phyloP scores from a whole-genome alignment of 2,888 invertebrate species.

The Drosophila silvestris region DNA sequence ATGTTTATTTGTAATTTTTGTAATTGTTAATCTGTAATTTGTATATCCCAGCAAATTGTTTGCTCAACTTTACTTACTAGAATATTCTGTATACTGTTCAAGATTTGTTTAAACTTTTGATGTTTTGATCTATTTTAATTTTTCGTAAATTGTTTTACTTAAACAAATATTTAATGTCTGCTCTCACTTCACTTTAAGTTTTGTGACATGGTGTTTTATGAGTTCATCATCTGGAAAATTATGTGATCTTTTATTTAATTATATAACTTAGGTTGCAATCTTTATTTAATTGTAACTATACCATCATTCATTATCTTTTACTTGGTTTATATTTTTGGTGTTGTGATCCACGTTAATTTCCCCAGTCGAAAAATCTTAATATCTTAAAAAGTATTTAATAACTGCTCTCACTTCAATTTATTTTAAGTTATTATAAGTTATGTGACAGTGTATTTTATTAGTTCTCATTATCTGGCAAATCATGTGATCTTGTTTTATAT shows the following conservation, averaged over 20 bases:
- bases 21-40: neutral
- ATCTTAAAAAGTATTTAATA: neutral
- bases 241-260: conserved; percentile 45
- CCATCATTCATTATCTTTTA: conserved; percentile 9
- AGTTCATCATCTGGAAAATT: conserved; percentile 25
- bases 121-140: neutral
- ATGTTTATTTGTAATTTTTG: neutral
- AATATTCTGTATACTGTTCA: neutral
- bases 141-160: neutral
- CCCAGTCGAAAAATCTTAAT: neutral
- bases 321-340: neutral
- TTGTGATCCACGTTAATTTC: neutral
- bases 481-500: conserved; percentile 47
- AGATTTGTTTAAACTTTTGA: neutral
- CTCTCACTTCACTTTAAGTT: neutral
- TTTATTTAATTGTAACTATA: conserved; percentile 6
- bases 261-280: conserved; percentile 34
- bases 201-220: neutral
- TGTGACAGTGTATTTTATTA: neutral
- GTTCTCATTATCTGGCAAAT: conserved; percentile 32
- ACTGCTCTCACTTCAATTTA: neutral
- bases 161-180: neutral
- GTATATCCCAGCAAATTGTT: neutral
- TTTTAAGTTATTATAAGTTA: neutral
- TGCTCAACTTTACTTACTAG: conserved; percentile 1